A percentile compares a stretch with the other conserved stretches of the same genome.
Evolutionary conservation across 1,140 invertebrate species (phyloP).

Genomic region (Zaprionus nigranus): DNA sequence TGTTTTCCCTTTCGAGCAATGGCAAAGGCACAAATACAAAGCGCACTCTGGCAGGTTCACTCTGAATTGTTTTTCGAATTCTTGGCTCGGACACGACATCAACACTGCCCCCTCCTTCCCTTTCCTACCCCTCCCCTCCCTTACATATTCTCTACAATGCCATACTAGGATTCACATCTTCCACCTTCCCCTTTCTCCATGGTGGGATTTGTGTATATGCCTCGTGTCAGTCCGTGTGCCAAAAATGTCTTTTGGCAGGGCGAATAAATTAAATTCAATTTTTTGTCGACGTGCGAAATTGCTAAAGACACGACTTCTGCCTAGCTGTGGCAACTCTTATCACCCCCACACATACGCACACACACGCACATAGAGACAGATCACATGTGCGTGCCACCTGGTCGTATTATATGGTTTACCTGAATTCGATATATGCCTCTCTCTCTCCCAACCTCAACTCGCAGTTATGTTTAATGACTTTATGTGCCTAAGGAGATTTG

Average conservation of each 20-base stretch:
- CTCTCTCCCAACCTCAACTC: neutral
- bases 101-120: conserved; percentile 25
- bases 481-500: conserved; percentile 1
- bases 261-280: conserved; percentile 68
- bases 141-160: neutral
- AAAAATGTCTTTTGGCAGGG: conserved; percentile 57
- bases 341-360: neutral
- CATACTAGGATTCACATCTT: neutral
- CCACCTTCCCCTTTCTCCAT: too few species aligned
- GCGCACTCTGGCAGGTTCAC: conserved; percentile 26
- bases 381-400: neutral
- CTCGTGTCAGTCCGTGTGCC: conserved; percentile 20
- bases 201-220: neutral
- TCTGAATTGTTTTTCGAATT: conserved; percentile 56
- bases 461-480: conserved; percentile 1
- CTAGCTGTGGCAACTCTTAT: conserved; percentile 3
- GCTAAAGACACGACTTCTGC: conserved; percentile 44
- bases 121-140: neutral
- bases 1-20: neutral
- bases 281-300: conserved; percentile 66
- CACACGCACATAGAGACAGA: neutral
- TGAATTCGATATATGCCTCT: neutral
- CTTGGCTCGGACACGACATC: conserved; percentile 56
- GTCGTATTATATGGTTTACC: conserved; percentile 2
- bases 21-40: conserved; percentile 41